Evolutionary conservation across 1,140 invertebrate species (phyloP).

Genomic region (Cataglyphis hispanica): DNA sequence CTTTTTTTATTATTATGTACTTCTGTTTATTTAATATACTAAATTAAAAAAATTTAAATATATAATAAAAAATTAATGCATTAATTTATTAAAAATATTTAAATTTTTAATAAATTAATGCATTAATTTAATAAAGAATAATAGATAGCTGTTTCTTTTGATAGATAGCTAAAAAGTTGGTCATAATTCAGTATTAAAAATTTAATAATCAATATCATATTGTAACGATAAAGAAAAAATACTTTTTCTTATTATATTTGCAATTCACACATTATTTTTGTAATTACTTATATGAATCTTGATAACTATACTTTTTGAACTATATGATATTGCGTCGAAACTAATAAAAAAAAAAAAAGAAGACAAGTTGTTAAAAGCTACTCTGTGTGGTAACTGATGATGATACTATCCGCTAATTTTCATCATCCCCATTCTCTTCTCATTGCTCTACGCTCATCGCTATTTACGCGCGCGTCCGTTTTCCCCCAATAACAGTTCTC

Average conservation of each 20-base stretch:
- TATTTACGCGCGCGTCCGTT: slow-evolving; percentile 39
- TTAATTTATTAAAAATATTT: slow-evolving; percentile 1
- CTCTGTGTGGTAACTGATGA: not conserved
- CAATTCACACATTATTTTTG: not conserved
- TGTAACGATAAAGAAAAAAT: not conserved
- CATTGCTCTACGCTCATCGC: slow-evolving; percentile 32
- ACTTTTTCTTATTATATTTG: not conserved
- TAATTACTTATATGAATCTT: not conserved
- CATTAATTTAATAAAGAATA: slow-evolving; percentile 3
- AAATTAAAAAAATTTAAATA: slow-evolving; percentile 3
- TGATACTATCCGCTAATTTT: slow-evolving; percentile 31
- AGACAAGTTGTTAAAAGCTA: not conserved
- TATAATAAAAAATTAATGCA: not conserved
- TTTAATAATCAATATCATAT: not conserved
- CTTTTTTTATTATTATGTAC: not conserved
- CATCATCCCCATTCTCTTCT: slow-evolving; percentile 20
- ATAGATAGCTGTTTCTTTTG: not conserved
- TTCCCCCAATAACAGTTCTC: slow-evolving; percentile 44
- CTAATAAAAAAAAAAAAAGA: not conserved
- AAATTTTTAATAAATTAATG: not conserved
- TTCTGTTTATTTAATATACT: not conserved
- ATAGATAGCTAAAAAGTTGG: not conserved
- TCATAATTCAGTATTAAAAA: not conserved
- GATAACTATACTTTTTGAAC: not conserved
- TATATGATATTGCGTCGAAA: not conserved